Percentiles rank a stretch among this genome's conserved stretches.
Evolutionary conservation across 2,888 invertebrate species (phyloP).

Genomic region (Zhuqinia jingwanae): DNA sequence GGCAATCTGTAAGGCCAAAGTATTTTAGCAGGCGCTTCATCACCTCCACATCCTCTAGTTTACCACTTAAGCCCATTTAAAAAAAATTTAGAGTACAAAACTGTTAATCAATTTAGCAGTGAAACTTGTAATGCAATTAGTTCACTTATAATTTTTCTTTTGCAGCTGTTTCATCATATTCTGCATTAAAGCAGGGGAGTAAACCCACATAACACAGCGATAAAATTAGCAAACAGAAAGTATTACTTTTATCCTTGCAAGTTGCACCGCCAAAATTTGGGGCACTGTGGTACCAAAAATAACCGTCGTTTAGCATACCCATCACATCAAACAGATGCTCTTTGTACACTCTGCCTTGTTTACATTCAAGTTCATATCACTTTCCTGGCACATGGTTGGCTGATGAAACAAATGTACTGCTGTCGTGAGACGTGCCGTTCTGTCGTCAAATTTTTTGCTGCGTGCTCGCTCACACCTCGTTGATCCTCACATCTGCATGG

Average conservation of each 20-base stretch:
- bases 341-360: conserved; percentile 8
- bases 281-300: too few relatives aligned
- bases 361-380: conserved; percentile 11
- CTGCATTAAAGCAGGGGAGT: too few relatives aligned
- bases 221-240: too few relatives aligned
- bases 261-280: too few relatives aligned
- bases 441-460: not conserved
- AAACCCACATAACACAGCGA: too few relatives aligned
- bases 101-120: too few relatives aligned
- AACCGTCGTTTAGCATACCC: not conserved
- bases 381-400: conserved; percentile 13
- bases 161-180: too few relatives aligned
- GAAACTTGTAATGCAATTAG: too few relatives aligned
- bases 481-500: too few relatives aligned
- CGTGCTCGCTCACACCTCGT: not conserved
- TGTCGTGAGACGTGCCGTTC: not conserved
- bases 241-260: too few relatives aligned
- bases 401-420: conserved; percentile 8
- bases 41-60: conserved; percentile 56
- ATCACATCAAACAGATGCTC: not conserved
- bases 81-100: not conserved
- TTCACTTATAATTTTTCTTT: too few relatives aligned
- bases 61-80: conserved; percentile 29
- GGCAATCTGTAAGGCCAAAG: conserved; percentile 36
- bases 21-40: conserved; percentile 56